Evolutionary conservation across 2,797 vertebrate genomes (phyloP).

Genomic region (Dermochelys coriacea): DNA sequence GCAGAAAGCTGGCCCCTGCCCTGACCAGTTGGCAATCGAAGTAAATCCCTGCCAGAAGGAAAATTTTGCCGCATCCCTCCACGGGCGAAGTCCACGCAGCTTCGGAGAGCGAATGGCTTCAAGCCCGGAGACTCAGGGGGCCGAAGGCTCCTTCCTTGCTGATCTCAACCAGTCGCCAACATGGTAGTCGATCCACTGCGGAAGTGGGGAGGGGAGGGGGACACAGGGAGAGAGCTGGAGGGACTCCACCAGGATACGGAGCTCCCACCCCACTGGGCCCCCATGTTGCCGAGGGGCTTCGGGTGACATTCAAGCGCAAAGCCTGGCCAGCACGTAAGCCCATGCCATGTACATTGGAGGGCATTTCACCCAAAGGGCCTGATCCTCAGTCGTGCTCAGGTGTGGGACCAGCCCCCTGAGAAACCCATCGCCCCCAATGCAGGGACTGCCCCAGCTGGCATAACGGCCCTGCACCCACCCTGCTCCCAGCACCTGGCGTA

Average conservation of each 20-base stretch:
- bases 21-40: not conserved
- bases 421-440: not conserved
- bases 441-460: not conserved
- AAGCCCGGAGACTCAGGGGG: not conserved
- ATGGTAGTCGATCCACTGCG: conserved; percentile 53
- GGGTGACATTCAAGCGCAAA: too few relatives aligned
- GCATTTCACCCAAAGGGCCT: not conserved
- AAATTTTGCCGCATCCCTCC: not conserved
- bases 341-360: too few relatives aligned
- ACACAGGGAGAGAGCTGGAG: not conserved
- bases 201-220: not conserved
- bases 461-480: not conserved
- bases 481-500: too few relatives aligned
- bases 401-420: not conserved
- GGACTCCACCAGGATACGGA: not conserved
- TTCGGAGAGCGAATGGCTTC: fast-evolving
- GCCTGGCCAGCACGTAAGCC: too few relatives aligned
- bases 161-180: conserved; percentile 11
- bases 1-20: not conserved
- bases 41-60: not conserved
- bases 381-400: not conserved
- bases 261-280: not conserved
- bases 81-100: too few relatives aligned
- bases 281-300: not conserved
- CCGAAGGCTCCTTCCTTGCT: not conserved